A percentile compares a stretch with the other conserved stretches of the same genome.
Evolutionary conservation across 2,888 invertebrate species (phyloP).

Genomic region (Isoperla grammatica): DNA sequence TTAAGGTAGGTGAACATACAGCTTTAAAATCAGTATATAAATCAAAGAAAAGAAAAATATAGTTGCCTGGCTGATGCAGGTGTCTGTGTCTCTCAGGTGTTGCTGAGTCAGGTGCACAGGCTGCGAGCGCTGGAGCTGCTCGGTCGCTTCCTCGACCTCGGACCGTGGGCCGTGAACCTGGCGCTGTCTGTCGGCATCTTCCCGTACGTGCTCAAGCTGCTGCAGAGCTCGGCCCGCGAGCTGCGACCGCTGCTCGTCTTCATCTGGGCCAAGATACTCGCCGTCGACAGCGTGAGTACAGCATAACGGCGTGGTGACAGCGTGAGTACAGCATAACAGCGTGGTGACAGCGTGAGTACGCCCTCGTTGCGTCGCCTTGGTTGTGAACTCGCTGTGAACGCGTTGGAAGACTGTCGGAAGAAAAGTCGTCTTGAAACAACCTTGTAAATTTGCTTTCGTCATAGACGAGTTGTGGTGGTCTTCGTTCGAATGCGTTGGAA

Average conservation of each 20-base stretch:
- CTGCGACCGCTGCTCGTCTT: slow-evolving; percentile 89
- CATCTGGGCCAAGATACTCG: slow-evolving; percentile 98
- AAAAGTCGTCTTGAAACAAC: no score
- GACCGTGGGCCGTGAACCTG: slow-evolving; percentile 92
- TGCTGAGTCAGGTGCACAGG: slow-evolving; percentile 74
- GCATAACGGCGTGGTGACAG: no score
- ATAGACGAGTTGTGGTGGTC: not conserved
- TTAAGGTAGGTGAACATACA: no score
- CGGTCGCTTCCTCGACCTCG: slow-evolving; percentile 90
- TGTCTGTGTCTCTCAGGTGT: slow-evolving; percentile 32
- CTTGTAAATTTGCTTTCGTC: no score
- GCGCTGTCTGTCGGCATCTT: slow-evolving; percentile 97
- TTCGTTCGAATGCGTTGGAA: no score
- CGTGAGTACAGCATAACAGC: no score
- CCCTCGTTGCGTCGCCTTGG: no score
- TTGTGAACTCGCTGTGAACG: not conserved
- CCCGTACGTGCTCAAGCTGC: slow-evolving; percentile 93
- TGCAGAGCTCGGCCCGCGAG: slow-evolving; percentile 92
- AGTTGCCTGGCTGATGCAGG: no score
- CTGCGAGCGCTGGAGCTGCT: slow-evolving; percentile 90
- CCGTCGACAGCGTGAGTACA: slow-evolving; percentile 83
- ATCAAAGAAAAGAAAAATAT: no score
- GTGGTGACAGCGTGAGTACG: no score
- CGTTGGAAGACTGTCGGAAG: no score
- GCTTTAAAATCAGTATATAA: no score